A percentile compares a stretch with the other conserved stretches of the same genome.
Conservation (phyloP, 2,113 vertebrate genomes). For the Atlantisia rogersi region DNA sequence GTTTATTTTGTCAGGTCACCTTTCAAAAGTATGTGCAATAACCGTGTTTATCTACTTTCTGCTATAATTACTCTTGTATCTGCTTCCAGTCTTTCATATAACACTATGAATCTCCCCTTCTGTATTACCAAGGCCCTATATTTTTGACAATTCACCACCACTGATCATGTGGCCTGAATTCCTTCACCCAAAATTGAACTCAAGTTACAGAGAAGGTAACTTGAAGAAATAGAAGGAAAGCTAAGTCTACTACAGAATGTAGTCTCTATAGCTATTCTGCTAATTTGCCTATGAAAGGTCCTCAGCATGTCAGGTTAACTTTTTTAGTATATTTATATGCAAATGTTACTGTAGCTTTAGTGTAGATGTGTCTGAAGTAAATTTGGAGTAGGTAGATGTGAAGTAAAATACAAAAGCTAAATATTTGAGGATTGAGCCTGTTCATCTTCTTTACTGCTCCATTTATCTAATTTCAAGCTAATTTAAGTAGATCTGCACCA, state of each 20-base stretch:
- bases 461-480: background rate
- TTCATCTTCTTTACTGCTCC: background rate
- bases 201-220: background rate
- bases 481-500: background rate
- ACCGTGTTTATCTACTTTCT: background rate
- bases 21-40: background rate
- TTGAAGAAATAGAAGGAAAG: background rate
- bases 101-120: background rate
- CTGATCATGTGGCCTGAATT: background rate
- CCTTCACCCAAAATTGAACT: background rate
- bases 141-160: background rate
- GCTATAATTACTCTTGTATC: background rate
- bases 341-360: background rate
- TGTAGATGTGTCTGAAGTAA: background rate
- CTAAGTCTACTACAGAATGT: background rate
- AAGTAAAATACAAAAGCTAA: background rate
- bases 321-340: background rate
- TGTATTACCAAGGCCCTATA: background rate
- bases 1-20: background rate
- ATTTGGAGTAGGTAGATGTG: background rate
- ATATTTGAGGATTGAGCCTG: background rate
- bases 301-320: background rate
- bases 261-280: background rate
- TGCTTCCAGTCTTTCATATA: background rate
- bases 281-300: background rate